A percentile compares a stretch with the other conserved stretches of the same genome.
Evolutionary conservation across 1,140 invertebrate species (phyloP).

Genomic region (Metaphire vulgaris): DNA sequence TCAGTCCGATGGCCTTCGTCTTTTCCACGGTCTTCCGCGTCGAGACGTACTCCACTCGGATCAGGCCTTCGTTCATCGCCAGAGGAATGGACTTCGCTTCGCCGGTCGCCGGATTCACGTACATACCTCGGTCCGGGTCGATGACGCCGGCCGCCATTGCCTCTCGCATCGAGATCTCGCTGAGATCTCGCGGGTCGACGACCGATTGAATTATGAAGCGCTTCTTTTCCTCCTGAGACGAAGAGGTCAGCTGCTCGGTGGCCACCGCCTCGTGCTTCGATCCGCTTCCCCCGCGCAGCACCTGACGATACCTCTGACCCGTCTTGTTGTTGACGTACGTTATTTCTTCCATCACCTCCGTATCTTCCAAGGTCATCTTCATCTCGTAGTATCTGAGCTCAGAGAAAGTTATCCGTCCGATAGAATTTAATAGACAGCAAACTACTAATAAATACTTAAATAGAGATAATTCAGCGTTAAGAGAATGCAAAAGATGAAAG

Average conservation of each 20-base stretch:
- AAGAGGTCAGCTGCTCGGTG: conserved; percentile 21
- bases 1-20: conserved; percentile 26
- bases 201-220: conserved; percentile 27
- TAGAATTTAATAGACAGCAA: too few species aligned
- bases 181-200: conserved; percentile 26
- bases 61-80: conserved; percentile 13
- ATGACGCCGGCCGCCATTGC: conserved; percentile 25
- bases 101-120: conserved; percentile 23
- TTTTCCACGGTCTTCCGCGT: conserved; percentile 6
- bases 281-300: neutral
- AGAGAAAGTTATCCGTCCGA: too few species aligned
- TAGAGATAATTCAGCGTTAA: too few species aligned
- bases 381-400: conserved; percentile 27
- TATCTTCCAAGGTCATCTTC: conserved; percentile 27
- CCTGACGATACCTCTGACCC: conserved; percentile 6
- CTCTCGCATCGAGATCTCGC: conserved; percentile 22
- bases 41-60: conserved; percentile 9
- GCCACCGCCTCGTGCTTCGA: neutral
- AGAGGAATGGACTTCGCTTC: conserved; percentile 19
- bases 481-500: too few species aligned
- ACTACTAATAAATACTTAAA: too few species aligned
- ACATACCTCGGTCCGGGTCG: conserved; percentile 18
- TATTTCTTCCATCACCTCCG: conserved; percentile 23
- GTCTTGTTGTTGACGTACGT: conserved; percentile 27
- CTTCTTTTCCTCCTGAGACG: conserved; percentile 18